These are phyloP conservation scores for Drosophila fulvimacula DNA, from an alignment of 2,888 invertebrate species.

Conservation along the genomic window DNA sequence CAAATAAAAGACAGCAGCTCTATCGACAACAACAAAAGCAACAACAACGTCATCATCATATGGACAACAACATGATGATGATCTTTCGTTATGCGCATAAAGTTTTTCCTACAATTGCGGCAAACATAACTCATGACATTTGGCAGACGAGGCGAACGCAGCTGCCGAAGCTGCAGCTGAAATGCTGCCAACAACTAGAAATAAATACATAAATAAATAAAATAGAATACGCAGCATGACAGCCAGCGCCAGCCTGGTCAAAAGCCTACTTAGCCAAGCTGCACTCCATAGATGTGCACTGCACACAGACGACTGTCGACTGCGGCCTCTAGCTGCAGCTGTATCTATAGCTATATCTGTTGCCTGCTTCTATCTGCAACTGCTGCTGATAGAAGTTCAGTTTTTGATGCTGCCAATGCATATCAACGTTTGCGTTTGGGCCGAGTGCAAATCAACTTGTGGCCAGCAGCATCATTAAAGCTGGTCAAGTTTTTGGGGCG, in stretches of 20 bases:
- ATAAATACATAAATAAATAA: constrained; percentile 66
- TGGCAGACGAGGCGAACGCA: constrained; percentile 63
- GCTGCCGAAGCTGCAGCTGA: constrained; percentile 52
- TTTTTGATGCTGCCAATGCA: constrained; percentile 32
- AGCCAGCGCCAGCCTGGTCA: constrained; percentile 58
- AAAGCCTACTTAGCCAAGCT: constrained; percentile 27
- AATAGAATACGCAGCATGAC: constrained; percentile 66
- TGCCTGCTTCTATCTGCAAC: constrained; percentile 25
- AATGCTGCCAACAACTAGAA: constrained; percentile 60
- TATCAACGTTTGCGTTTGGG: constrained; percentile 5
- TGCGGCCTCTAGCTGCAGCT: background rate
- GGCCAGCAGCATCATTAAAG: constrained; percentile 17
- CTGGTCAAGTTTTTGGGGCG: background rate
- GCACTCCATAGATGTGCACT: background rate
- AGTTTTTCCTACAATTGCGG: constrained; percentile 58
- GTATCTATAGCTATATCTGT: constrained; percentile 8
- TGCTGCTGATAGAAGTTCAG: constrained; percentile 49
- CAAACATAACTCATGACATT: constrained; percentile 77
- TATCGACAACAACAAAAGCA: constrained; percentile 20
- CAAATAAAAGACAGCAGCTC: constrained; percentile 56
- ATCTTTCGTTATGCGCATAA: constrained; percentile 35
- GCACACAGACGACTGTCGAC: background rate
- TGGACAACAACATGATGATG: constrained; percentile 16
- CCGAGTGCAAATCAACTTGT: constrained; percentile 15
- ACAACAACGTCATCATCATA: constrained; percentile 19